Evolutionary conservation across 2,888 invertebrate species (phyloP), one percentile per base, ranked within the genome.

Genomic region (Exocentrus adspersus): DNA sequence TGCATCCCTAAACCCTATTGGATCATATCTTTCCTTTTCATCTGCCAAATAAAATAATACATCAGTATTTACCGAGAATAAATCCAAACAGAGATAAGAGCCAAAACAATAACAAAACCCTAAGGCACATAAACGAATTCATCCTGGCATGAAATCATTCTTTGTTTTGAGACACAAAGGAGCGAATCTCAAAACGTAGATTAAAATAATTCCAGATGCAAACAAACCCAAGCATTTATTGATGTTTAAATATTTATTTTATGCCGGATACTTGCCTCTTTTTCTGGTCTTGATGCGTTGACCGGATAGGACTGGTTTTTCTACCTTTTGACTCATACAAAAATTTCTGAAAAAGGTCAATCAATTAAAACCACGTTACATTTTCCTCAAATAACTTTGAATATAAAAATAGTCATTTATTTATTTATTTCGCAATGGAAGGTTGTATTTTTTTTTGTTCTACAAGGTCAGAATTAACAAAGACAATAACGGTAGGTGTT

Each of bases 301-400:
- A 94, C 97, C 97, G 92, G 96, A 96, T 92, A 97, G 90, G 91
- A 96, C 93, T 92, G 97, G 97, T 94, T 97, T 96, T 95, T 97
- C 97, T 91, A 92, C 94, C 94, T 97, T 97, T 90, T 97, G 97
- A 97, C 95, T 97, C 97, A 97, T 97, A 96, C 95, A 97, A 96
- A 83, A 83, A 83, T 82, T 82, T 83, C 83, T 83, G 78, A 51
- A 82, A 82, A 62, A n/a, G n/a, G 10, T 37, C 14, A 73, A 69
- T 70, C 64, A 69, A 60, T n/a, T n/a, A 56, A 46, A 59, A 17
- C 32, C 37, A 10, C 48, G 12, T 41, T 21, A 42, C 16, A 14
- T n/a, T 41, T 43, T 54, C 24, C n/a, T 14, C 16, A 43, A 17
- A 21, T 28, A 28, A 14, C 43, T 7, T 21, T 12, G 16, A n/a